These are phyloP conservation scores for Cinara cedri DNA, from an alignment of 2,888 invertebrate species.

Conservation along the genomic window DNA sequence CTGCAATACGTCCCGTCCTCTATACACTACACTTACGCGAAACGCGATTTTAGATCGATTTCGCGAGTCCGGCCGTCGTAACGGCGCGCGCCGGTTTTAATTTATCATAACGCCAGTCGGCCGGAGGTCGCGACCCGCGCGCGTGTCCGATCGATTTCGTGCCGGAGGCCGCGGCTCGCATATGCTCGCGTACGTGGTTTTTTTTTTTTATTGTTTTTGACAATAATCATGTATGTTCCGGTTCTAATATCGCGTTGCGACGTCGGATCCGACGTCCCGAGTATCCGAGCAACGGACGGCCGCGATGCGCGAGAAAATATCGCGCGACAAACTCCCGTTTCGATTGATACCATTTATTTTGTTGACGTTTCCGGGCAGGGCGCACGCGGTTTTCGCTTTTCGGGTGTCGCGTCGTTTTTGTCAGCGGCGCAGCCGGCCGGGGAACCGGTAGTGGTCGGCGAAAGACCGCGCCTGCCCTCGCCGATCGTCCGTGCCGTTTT, in stretches of 20 bases:
- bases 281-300: neutral
- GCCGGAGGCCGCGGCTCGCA: neutral
- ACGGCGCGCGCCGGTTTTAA: no score
- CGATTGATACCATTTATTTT: slow-evolving; percentile 13
- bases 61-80: no score
- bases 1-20: no score
- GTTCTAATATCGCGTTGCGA: slow-evolving; percentile 19
- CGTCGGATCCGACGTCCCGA: slow-evolving; percentile 20
- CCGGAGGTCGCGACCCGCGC: no score
- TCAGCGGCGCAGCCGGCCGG: no score
- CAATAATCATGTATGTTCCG: neutral
- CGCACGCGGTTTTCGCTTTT: neutral
- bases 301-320: neutral
- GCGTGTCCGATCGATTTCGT: slow-evolving; percentile 16
- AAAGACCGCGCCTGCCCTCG: no score
- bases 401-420: no score
- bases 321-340: slow-evolving; percentile 9
- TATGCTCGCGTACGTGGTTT: slow-evolving; percentile 22
- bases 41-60: no score
- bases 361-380: neutral
- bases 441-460: no score
- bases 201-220: neutral
- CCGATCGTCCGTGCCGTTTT: no score
- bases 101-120: no score
- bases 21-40: no score